Conservation (phyloP, 2,888 invertebrate species). For the Drosophila fungiperda region DNA sequence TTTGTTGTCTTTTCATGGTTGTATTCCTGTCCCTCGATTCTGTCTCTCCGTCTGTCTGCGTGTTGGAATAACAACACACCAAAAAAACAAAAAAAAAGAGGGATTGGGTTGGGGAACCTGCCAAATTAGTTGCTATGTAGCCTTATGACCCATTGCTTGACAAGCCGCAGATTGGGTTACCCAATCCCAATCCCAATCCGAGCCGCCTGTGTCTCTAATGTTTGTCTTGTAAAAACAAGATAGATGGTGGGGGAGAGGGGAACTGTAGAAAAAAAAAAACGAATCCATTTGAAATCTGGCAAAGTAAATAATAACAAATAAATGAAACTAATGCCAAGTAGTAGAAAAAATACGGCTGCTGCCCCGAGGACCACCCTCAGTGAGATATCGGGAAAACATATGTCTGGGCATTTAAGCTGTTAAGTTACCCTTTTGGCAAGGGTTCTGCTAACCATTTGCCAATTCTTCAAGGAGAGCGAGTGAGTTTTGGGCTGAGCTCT, state of each 20-base stretch:
- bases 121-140: conserved; percentile 73
- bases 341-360: conserved; percentile 16
- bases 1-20: conserved; percentile 71
- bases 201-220: conserved; percentile 62
- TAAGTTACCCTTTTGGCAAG: conserved; percentile 71
- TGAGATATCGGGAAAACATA: conserved; percentile 55
- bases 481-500: conserved; percentile 38
- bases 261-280: conserved; percentile 24
- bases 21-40: conserved; percentile 27
- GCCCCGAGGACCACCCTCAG: conserved; percentile 61
- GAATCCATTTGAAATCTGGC: conserved; percentile 64
- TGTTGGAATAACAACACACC: conserved; percentile 61
- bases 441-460: conserved; percentile 50
- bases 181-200: conserved; percentile 45
- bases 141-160: conserved; percentile 70
- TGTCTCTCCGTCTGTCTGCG: conserved; percentile 28
- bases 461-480: conserved; percentile 42
- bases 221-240: conserved; percentile 52
- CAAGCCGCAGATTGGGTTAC: conserved; percentile 75
- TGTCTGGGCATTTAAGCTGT: conserved; percentile 61
- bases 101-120: conserved; percentile 46
- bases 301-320: conserved; percentile 73
- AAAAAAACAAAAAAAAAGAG: conserved; percentile 6
- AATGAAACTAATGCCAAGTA: conserved; percentile 69
- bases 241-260: not conserved